A percentile compares a stretch with the other conserved stretches of the same genome.
These are phyloP conservation scores for Chiroxiphia lanceolata DNA, from an alignment of 2,797 vertebrate genomes.

Conservation along the genomic window DNA sequence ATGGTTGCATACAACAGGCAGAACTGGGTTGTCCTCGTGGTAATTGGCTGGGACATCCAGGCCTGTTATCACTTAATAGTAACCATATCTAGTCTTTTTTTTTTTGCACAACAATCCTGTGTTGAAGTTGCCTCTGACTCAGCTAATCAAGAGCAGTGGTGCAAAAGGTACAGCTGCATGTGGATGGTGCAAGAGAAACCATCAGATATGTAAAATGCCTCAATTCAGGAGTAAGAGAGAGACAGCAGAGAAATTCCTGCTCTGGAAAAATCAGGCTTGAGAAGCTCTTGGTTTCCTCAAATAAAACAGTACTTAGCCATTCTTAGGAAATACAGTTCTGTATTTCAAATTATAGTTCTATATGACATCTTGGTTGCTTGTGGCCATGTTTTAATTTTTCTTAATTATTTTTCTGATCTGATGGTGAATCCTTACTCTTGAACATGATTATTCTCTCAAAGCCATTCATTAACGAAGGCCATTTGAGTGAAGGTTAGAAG, in stretches of 20 bases:
- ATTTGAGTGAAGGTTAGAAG: background rate
- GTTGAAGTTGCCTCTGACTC: background rate
- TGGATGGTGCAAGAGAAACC: background rate
- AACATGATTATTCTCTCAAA: background rate
- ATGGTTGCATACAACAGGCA: background rate
- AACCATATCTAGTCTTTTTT: background rate
- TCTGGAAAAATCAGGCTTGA: background rate
- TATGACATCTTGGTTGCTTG: background rate
- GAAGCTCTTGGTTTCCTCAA: background rate
- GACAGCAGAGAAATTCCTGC: background rate
- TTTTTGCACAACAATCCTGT: background rate
- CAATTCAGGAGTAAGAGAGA: background rate
- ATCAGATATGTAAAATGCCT: background rate
- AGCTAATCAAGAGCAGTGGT: background rate
- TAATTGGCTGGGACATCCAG: slow-evolving; percentile 20
- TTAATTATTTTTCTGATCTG: background rate
- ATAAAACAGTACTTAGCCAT: background rate
- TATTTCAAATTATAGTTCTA: background rate
- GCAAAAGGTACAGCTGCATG: background rate
- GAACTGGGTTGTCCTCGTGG: background rate
- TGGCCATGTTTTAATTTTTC: background rate
- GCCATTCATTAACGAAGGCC: background rate
- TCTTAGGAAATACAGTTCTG: background rate
- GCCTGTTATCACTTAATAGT: slow-evolving; percentile 21
- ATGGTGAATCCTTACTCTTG: background rate